Evolutionary conservation across 2,888 invertebrate species (phyloP), one percentile per base, ranked within the genome.

Genomic region (Merodon equestris): DNA sequence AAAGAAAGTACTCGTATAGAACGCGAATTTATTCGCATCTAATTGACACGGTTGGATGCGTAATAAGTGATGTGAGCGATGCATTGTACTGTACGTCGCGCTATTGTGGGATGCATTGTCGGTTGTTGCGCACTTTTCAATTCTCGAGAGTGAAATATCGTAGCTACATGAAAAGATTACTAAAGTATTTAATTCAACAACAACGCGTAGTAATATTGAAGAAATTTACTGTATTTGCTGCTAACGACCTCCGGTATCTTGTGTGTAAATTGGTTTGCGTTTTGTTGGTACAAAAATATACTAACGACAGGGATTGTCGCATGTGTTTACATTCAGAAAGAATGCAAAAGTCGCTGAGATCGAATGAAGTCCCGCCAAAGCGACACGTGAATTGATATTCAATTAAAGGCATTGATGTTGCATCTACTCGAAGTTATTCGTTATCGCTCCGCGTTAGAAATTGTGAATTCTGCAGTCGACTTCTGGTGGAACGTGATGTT

Each of bases 21-120:
- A 67, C 56, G 76, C 66, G 34, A 77, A 77, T 56, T 66, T 60
- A 77, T 76, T 76, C 60, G 71, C 60, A 67, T 54, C 72, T 72
- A 77, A 77, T 72, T 72, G 77, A 77, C 58, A 54, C 57, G 77
- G 77, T 72, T 77, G 72, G 72, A 77, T 77, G 76, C 72, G 76
- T 72, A 77, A 77, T 77, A 77, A 77, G 56, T 51, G 48, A 66
- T 77, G 72, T 56, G 48, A 61, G 54, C 40, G 51, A 67, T 63
- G 48, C 56, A 72, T 72, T 72, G 66, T 64, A 40, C 47, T 42
- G 56, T 60, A 19, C n/a, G 12, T 12, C 27, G 7, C 7, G 27
- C 5, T 61, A 36, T 40, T 34, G 12, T 71, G 18, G 4, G 5
- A 27, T 47, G 63, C 53, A 40, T 34, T 50, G 38, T 18, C 3